Base-by-base conservation (phyloP, 2,797 vertebrate genomes). In the Sorex maritimensis region DNA sequence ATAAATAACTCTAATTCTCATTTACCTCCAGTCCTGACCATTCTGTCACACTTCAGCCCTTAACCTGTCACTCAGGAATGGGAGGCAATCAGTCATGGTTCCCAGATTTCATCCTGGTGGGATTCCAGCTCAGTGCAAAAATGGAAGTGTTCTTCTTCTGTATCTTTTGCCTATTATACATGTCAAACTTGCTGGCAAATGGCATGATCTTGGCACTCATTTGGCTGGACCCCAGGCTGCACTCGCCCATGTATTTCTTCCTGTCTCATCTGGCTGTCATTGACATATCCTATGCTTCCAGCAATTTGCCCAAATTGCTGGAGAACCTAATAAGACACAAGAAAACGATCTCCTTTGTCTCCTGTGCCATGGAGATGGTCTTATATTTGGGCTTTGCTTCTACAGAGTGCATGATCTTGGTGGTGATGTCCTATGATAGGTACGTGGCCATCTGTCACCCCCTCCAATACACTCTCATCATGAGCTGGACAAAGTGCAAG, bases 361-460 rank as follows among this genome's bases (percentile, higher is more conserved):
- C 81, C 3, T 96, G 95, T 61, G 6, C 75, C 4, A 17, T 86
- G 6, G 94, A 95, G 61, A 79, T 65, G 0, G 95, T 89, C 46
- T n/a, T 95, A 9, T 95, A 94, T 79, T n/a, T 77, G 24, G 21
- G 30, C 17, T 80, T 95, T 74, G 96, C 88, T 58, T 12, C 5
- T 3, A 75, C 92, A 0, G 94, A 96, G 34, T 85, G 95, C 17
- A 30, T 95, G 68, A 79, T 96, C 24, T 65, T 94, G 81, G 44
- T 65, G 82, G 92, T 9, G 0, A 95, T 96, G 94, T 94, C 96
- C 28, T 96, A 93, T 23, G 92, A 96, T 9, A 55, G 81, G 11
- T 94, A 89, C 14, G 84, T 92, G 23, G 83, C 90, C 0, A 88
- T 96, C 68, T 96, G 96, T 6, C 52, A 78, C 4, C 88, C 92